phyloP scores from a whole-genome alignment of 2,888 invertebrate species.

The Blomia tropicalis region DNA sequence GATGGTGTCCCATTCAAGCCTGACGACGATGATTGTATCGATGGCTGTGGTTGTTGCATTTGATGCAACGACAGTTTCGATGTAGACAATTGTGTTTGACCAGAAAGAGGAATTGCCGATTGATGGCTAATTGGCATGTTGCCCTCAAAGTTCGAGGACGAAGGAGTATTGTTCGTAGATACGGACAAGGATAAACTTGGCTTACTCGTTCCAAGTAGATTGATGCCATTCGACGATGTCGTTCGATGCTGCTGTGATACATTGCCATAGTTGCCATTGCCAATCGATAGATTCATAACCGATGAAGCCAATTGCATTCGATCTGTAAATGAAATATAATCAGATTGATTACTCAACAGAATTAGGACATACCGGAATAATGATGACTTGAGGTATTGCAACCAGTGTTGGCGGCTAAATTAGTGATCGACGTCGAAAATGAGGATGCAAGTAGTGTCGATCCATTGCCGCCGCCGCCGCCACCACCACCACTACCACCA shows the following conservation, averaged over 20 bases:
- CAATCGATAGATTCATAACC: background rate
- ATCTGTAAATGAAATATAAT: background rate
- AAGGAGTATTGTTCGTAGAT: background rate
- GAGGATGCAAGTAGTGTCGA: background rate
- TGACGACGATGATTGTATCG: background rate
- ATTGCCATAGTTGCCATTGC: conserved; percentile 6
- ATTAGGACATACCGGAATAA: background rate
- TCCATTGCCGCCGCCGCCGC: background rate
- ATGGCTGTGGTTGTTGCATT: background rate
- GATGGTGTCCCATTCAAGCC: conserved; percentile 2
- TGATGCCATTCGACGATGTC: background rate
- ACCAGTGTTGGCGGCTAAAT: background rate
- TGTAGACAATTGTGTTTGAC: background rate
- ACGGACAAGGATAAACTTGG: background rate
- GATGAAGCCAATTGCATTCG: background rate
- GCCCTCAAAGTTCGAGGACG: background rate
- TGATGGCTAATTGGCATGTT: background rate
- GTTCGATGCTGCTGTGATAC: background rate
- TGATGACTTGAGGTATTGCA: conserved; percentile 1
- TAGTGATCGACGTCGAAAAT: background rate
- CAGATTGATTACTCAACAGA: background rate
- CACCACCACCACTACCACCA: no score
- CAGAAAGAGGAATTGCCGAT: background rate
- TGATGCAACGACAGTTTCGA: background rate
- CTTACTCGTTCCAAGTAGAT: background rate